phyloP scores from a whole-genome alignment of 2,113 vertebrate species.

The Isichthys henryi region DNA sequence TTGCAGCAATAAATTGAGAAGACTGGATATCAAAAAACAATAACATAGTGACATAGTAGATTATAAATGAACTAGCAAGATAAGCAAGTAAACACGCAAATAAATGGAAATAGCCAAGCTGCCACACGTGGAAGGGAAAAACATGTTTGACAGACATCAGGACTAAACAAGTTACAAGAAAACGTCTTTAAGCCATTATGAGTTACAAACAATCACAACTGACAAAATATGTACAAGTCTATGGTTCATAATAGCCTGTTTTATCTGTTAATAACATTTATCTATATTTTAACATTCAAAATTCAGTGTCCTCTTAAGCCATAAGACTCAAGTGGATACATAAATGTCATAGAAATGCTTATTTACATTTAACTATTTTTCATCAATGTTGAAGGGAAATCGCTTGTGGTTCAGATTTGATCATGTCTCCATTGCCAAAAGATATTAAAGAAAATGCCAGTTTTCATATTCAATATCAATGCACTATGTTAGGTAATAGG shows the following conservation, averaged over 20 bases:
- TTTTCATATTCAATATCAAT: background rate
- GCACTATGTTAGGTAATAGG: background rate
- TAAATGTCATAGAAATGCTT: background rate
- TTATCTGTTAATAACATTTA: background rate
- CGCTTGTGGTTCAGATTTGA: background rate
- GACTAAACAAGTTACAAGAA: slow-evolving; percentile 26
- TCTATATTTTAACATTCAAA: background rate
- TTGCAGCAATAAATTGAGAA: slow-evolving; percentile 64
- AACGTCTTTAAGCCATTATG: slow-evolving; percentile 5
- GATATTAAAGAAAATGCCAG: background rate
- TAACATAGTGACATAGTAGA: slow-evolving; percentile 37
- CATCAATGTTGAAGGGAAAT: background rate
- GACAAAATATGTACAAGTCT: background rate
- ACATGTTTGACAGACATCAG: slow-evolving; percentile 28
- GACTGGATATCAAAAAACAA: slow-evolving; percentile 56
- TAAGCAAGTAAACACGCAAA: slow-evolving; percentile 12
- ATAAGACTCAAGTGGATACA: background rate
- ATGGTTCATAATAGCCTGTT: background rate
- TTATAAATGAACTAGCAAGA: slow-evolving; percentile 15
- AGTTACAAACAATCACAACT: slow-evolving; percentile 3
- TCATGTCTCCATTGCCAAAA: background rate
- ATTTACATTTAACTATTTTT: background rate
- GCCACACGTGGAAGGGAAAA: slow-evolving; percentile 4
- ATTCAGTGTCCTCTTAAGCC: background rate
- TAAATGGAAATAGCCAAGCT: slow-evolving; percentile 5